phyloP scores from a whole-genome alignment of 1,140 invertebrate species.

The Drosophila repletoides region DNA sequence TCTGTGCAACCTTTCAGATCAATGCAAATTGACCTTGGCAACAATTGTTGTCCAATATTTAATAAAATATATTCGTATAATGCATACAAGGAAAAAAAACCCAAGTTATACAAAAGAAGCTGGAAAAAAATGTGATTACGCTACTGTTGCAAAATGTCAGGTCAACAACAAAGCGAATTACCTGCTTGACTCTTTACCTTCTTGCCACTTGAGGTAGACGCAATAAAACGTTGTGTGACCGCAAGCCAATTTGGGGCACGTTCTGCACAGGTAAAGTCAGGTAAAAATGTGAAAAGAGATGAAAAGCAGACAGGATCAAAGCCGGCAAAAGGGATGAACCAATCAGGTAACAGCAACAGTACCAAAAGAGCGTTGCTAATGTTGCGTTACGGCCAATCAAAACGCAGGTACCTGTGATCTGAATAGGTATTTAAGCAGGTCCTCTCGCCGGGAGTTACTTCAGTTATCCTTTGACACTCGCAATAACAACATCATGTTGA shows the following conservation, averaged over 20 bases:
- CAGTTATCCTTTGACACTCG: slow-evolving; percentile 66
- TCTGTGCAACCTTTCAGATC: slow-evolving; percentile 27
- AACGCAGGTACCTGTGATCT: background rate
- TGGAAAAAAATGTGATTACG: slow-evolving; percentile 9
- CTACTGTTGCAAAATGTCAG: too few relatives aligned
- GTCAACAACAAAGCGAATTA: slow-evolving; percentile 1
- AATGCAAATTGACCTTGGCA: slow-evolving; percentile 65
- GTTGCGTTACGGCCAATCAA: slow-evolving; percentile 52
- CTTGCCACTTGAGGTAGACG: background rate
- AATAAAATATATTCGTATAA: slow-evolving; percentile 3
- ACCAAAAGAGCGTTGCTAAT: too few relatives aligned
- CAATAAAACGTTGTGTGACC: slow-evolving; percentile 82
- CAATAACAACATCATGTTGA: slow-evolving; percentile 74
- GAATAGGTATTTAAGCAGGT: slow-evolving; percentile 49
- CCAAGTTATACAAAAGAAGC: slow-evolving; percentile 40
- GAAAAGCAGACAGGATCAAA: slow-evolving; percentile 26
- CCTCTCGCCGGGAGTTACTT: background rate
- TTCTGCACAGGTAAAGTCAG: slow-evolving; percentile 19
- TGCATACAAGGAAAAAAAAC: too few relatives aligned
- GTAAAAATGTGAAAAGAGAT: too few relatives aligned
- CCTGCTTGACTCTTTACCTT: too few relatives aligned
- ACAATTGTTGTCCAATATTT: slow-evolving; percentile 54
- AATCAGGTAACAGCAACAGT: slow-evolving; percentile 59
- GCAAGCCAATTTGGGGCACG: slow-evolving; percentile 78
- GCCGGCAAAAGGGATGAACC: slow-evolving; percentile 13